These are phyloP conservation scores for Baronia brevicornis DNA, from an alignment of 2,888 invertebrate species.

Conservation along the genomic window DNA sequence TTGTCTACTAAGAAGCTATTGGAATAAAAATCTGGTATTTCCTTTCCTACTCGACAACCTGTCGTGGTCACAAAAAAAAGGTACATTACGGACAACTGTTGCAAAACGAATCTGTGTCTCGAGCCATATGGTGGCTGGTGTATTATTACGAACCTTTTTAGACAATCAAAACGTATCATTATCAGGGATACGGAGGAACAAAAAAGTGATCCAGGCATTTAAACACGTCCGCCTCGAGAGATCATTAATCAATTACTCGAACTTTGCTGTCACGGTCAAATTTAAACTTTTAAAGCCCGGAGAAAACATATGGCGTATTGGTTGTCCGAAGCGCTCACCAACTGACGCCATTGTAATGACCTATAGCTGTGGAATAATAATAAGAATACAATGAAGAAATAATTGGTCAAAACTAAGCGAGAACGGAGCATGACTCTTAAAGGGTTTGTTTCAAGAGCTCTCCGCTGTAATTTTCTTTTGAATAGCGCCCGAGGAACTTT, in stretches of 20 bases:
- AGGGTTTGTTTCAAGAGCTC: slow-evolving; percentile 64
- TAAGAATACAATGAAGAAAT: slow-evolving; percentile 60
- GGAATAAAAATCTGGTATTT: slow-evolving; percentile 11
- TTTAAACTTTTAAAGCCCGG: slow-evolving; percentile 40
- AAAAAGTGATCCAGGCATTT: slow-evolving; percentile 61
- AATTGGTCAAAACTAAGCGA: slow-evolving; percentile 66
- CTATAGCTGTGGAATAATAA: slow-evolving; percentile 49
- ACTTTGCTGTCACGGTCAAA: slow-evolving; percentile 61
- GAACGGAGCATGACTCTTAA: slow-evolving; percentile 65
- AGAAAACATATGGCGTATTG: slow-evolving; percentile 60
- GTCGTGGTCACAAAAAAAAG: slow-evolving; percentile 8
- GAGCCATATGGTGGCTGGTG: slow-evolving; percentile 54
- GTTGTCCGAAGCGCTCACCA: slow-evolving; percentile 50
- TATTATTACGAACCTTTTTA: slow-evolving; percentile 44
- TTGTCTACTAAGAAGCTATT: slow-evolving; percentile 2
- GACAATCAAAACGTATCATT: slow-evolving; percentile 70
- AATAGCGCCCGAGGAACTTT: slow-evolving; percentile 55
- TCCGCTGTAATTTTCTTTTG: slow-evolving; percentile 67
- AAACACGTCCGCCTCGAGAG: slow-evolving; percentile 63
- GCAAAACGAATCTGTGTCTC: slow-evolving; percentile 48
- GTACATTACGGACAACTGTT: slow-evolving; percentile 23
- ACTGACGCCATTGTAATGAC: slow-evolving; percentile 67
- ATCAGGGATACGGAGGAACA: slow-evolving; percentile 60
- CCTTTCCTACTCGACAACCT: slow-evolving; percentile 9
- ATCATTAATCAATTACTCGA: slow-evolving; percentile 70